phyloP scores from a whole-genome alignment of 2,113 vertebrate genomes.

The Platysternon megacephalum region DNA sequence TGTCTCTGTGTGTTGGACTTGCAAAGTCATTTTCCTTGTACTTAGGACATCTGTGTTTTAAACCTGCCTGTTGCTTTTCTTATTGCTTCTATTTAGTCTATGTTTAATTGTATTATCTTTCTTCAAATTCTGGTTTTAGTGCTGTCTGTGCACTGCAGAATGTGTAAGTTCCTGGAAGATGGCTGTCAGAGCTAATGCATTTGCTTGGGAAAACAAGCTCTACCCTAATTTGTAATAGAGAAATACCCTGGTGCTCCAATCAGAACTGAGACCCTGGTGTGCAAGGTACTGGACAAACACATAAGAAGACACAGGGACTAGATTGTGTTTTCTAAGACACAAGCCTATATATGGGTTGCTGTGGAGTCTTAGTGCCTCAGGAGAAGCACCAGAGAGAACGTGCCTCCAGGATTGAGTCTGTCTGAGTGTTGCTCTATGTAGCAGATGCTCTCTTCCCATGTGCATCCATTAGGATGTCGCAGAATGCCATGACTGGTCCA shows the following conservation, averaged over 20 bases:
- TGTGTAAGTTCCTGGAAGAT: neutral
- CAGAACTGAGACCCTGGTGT: neutral
- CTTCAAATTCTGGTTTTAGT: neutral
- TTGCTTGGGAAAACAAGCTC: neutral
- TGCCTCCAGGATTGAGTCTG: neutral
- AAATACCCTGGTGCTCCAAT: neutral
- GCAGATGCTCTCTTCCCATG: neutral
- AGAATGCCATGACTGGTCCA: neutral
- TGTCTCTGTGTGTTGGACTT: neutral
- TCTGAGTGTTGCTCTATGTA: neutral
- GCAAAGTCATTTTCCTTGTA: neutral
- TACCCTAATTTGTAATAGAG: neutral
- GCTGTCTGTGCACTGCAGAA: neutral
- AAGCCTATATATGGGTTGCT: neutral
- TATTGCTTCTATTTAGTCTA: neutral
- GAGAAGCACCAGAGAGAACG: neutral
- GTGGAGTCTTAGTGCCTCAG: neutral
- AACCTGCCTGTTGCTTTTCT: neutral
- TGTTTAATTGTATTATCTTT: neutral
- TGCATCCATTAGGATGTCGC: neutral
- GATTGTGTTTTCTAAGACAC: neutral
- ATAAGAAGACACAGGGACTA: neutral
- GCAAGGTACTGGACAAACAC: fast-evolving
- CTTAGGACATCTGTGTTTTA: neutral
- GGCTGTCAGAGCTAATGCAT: neutral